Conservation (phyloP, 2,113 vertebrate genomes). For the Rhipidura dahli region DNA sequence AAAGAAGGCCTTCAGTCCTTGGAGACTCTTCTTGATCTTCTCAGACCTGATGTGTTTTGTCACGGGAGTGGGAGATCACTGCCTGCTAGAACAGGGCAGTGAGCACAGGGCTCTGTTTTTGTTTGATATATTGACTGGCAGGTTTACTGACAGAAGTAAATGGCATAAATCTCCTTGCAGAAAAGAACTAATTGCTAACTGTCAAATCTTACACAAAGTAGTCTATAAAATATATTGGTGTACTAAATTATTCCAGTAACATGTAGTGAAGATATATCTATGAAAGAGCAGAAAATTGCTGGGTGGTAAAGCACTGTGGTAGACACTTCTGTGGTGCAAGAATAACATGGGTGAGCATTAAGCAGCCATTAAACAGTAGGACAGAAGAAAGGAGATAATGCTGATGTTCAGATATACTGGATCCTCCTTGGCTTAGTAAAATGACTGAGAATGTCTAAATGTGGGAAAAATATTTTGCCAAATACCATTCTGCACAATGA, state of each 20-base stretch:
- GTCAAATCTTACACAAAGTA: not conserved
- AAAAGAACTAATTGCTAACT: not conserved
- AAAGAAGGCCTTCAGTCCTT: not conserved
- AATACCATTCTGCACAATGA: not conserved
- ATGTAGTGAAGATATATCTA: not conserved
- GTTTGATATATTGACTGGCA: not conserved
- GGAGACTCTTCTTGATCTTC: not conserved
- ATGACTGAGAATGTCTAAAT: not conserved
- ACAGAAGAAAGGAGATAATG: not conserved
- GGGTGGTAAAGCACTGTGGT: not conserved
- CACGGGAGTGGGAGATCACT: not conserved
- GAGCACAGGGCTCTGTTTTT: not conserved
- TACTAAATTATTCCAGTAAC: not conserved
- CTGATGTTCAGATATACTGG: not conserved
- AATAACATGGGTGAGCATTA: not conserved
- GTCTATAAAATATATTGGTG: not conserved
- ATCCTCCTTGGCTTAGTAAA: not conserved
- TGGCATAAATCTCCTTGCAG: not conserved
- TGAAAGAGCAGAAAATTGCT: not conserved
- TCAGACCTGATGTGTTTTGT: not conserved
- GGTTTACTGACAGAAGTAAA: not conserved
- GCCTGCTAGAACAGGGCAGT: not conserved
- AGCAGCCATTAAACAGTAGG: not conserved
- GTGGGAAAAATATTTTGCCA: not conserved
- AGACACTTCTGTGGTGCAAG: not conserved